Evolutionary conservation across 2,113 vertebrate species (phyloP), one percentile per base, ranked within the genome.

Genomic region (Hippocampus zosterae): DNA sequence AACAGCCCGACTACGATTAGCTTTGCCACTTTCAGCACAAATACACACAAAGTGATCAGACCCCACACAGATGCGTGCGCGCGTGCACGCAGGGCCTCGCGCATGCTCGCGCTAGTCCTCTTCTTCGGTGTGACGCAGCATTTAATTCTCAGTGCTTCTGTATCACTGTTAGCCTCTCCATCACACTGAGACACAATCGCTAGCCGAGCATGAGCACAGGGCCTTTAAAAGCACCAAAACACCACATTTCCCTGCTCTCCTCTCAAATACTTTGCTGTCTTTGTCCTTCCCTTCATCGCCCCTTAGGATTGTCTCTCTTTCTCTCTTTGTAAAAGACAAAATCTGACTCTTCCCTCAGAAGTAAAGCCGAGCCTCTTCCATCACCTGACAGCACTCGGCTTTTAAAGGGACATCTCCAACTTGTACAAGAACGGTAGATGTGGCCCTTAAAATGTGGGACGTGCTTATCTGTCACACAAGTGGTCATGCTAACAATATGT

Each of bases 41-140:
- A 81, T 55, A 73, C 70, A 79, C 82, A 81, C 71, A 81, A 72
- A 78, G 74, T 78, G 75, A 87, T 75, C 72, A 74, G 77, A 86
- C 79, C 76, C 62, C 77, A 75, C 78, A 81, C 75, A 72, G 64
- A 72, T 64, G 57, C 81, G 68, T 60, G 75, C 77, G 70, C 80
- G 56, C 69, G 50, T 12, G 65, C 81, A 71, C 77, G 52, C 85
- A 64, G 69, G 6, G 68, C 65, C 70, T 68, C 65, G 75, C 89
- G 65, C 79, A 74, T 52, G 62, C 72, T 83, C 84, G 74, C 84
- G 77, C 84, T 67, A 74, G 85, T 86, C 80, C 86, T 87, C 90
- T 89, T 80, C 76, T 87, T 78, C 92, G 93, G 92, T 96, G 95
- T 99, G 97, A 99, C 96, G 97, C 97, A 99, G 96, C 95, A 96